Percentiles rank a stretch among this genome's conserved stretches.
These are phyloP conservation scores for Trogon surrucura DNA, from an alignment of 2,113 vertebrate species.

Conservation along the genomic window DNA sequence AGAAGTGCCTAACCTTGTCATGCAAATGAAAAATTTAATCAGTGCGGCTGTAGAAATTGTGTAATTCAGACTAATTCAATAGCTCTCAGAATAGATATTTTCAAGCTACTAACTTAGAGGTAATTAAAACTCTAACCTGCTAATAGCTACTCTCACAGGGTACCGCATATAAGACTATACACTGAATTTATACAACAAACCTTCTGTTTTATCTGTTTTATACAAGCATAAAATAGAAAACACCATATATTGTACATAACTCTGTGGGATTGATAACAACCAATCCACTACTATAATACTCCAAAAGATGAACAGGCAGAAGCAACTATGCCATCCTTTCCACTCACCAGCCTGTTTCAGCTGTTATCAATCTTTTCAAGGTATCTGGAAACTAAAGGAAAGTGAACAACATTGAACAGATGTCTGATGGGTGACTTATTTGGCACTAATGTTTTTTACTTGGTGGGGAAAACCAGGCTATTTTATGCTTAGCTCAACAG, in stretches of 20 bases:
- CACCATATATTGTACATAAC: background rate
- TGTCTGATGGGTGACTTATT: background rate
- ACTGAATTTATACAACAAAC: background rate
- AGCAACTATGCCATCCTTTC: background rate
- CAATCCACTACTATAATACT: background rate
- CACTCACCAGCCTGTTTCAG: background rate
- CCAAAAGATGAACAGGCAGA: constrained; percentile 1
- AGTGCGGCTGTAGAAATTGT: background rate
- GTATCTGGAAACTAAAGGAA: background rate
- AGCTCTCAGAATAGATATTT: background rate
- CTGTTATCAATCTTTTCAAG: background rate
- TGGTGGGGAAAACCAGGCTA: background rate
- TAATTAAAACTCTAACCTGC: background rate
- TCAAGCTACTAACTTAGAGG: background rate
- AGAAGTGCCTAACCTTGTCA: background rate
- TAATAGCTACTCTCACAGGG: background rate
- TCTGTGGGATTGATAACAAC: background rate
- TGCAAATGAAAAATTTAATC: constrained; percentile 10
- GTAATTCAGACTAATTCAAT: background rate
- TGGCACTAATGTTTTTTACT: background rate
- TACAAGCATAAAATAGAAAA: background rate
- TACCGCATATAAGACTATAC: background rate
- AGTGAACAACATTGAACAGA: background rate
- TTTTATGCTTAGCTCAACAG: background rate
- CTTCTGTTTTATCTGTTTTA: background rate